Percentiles rank a stretch among this genome's conserved stretches.
These are phyloP conservation scores for Nowickia ferox DNA, from an alignment of 2,888 invertebrate species.

Conservation along the genomic window DNA sequence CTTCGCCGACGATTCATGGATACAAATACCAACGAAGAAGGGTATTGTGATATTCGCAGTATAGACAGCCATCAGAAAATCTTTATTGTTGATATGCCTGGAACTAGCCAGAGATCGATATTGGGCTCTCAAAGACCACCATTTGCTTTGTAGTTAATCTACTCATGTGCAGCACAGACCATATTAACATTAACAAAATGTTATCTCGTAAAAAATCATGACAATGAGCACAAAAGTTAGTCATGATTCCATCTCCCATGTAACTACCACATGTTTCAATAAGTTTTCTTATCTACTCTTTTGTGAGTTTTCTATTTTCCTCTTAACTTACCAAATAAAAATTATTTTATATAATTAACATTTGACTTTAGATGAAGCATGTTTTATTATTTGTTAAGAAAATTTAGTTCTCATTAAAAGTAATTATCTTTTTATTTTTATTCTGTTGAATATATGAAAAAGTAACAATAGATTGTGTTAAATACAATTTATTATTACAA, in stretches of 20 bases:
- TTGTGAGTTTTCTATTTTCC: slow-evolving; percentile 5
- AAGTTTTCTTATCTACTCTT: slow-evolving; percentile 40
- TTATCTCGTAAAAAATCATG: no score
- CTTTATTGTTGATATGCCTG: no score
- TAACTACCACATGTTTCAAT: not conserved
- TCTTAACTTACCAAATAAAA: not conserved
- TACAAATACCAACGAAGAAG: no score
- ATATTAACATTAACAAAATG: no score
- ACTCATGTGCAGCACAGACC: no score
- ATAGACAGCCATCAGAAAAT: no score
- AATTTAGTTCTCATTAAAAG: not conserved
- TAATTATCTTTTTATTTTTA: not conserved
- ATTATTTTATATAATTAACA: not conserved
- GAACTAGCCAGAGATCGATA: no score
- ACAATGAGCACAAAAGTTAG: no score
- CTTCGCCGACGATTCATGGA: no score
- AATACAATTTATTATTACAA: not conserved
- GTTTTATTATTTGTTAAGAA: not conserved
- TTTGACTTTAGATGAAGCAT: not conserved
- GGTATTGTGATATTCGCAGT: no score
- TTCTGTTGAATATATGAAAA: not conserved
- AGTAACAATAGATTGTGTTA: not conserved
- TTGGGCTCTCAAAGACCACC: no score
- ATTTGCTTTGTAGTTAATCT: no score
- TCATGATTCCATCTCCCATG: not conserved